phyloP scores from a whole-genome alignment of 1,140 invertebrate genomes.

The Coptotermes formosanus region DNA sequence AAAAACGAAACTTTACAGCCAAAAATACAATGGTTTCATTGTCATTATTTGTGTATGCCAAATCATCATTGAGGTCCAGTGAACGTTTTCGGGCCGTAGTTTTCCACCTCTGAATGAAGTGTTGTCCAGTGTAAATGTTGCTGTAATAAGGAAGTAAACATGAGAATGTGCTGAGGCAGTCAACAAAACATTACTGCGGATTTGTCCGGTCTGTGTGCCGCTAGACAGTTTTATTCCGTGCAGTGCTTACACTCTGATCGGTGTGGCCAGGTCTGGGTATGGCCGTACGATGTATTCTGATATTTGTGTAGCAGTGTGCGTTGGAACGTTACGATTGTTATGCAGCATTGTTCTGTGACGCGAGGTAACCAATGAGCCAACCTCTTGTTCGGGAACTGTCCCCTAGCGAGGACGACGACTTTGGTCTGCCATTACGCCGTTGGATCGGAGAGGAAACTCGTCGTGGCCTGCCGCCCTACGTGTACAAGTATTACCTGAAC shows the following conservation, averaged over 20 bases:
- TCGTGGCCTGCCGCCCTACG: constrained; percentile 59
- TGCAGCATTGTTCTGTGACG: background rate
- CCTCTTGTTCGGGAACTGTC: constrained; percentile 31
- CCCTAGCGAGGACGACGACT: constrained; percentile 25
- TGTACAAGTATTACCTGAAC: constrained; percentile 67
- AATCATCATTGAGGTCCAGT: too few relatives aligned
- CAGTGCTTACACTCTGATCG: background rate
- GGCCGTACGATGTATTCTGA: background rate
- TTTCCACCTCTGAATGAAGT: too few relatives aligned
- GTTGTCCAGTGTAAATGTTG: too few relatives aligned
- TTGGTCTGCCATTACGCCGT: constrained; percentile 38
- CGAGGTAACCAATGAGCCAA: constrained; percentile 14
- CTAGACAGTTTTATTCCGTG: background rate
- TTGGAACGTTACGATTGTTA: background rate
- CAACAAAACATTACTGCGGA: background rate
- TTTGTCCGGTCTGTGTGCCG: background rate
- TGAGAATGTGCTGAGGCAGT: background rate
- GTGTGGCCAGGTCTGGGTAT: background rate
- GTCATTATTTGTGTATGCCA: too few relatives aligned
- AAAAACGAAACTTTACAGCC: too few relatives aligned
- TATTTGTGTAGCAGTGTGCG: too few relatives aligned
- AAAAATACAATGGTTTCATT: too few relatives aligned
- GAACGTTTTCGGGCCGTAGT: too few relatives aligned
- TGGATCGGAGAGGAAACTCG: constrained; percentile 70
- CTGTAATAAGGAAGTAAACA: background rate